Evolutionary conservation across 2,888 invertebrate species (phyloP), one percentile per base, ranked within the genome.

Genomic region (Volucella inflata): DNA sequence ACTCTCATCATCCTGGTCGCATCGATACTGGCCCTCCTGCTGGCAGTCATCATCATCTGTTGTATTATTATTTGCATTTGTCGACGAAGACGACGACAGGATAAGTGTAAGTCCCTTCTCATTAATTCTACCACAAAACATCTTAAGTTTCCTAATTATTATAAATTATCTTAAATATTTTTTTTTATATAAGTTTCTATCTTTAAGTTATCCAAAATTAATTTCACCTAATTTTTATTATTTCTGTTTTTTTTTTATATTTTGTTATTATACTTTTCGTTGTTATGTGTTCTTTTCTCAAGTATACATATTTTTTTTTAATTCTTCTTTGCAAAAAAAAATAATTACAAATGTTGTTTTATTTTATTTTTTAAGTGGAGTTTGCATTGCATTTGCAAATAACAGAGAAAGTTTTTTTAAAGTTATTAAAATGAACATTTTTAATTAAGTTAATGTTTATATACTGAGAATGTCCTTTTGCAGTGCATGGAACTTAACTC

Each of bases 11-110:
- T 97, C 84, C 94, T 96, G 84, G 94, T 95, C 68, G 95, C 95
- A 79, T 94, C 95, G 57, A 95, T 97, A 8, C 94, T 95, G 68
- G 94, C 94, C 50, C 93, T 95, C 87, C 93, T 96, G 87, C 92
- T 94, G 88, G 94, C 96, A 59, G 95, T 97, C 83, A 94, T 97
- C 88, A 95, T 96, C 89, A 94, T 97, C 78, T 96, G 97, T 93
- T 95, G 97, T 91, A 95, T 97, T 90, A 96, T 97, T 91, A 95
- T 97, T 91, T 95, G 97, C 91, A 95, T 97, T 89, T 98, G 97
- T 92, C 94, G 97, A 88, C 94, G 92, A 77, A 90, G 96, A 89
- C 96, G 96, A 93, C 94, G 97, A 88, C 92, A 92, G 87, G 92
- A 92, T 89, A 92, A 92, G 92, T 92, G 93, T 92, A 89, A 92